Evolutionary conservation across 2,113 vertebrate species (phyloP).

Genomic region (Agapornis roseicollis): DNA sequence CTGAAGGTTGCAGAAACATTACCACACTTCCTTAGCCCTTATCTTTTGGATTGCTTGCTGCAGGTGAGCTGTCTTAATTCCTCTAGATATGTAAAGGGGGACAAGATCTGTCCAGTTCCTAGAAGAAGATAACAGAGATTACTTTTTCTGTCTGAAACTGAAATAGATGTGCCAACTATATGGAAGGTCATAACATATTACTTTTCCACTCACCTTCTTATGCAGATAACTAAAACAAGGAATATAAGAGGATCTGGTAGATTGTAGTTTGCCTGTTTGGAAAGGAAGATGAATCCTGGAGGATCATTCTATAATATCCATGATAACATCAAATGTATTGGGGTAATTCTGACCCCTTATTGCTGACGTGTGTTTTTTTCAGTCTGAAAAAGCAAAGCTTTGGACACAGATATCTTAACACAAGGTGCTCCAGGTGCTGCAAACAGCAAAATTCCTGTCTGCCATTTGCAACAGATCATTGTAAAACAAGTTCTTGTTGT

Average conservation of each 20-base stretch:
- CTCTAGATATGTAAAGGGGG: not conserved
- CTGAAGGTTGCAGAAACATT: slow-evolving; percentile 88
- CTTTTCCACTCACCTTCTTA: not conserved
- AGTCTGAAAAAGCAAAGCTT: not conserved
- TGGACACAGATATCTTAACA: not conserved
- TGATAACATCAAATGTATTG: not conserved
- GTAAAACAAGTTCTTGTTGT: not conserved
- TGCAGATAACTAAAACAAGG: not conserved
- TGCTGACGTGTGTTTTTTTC: not conserved
- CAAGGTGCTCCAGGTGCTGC: not conserved
- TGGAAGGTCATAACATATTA: not conserved
- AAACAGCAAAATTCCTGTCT: not conserved
- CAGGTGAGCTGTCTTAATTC: slow-evolving; percentile 74
- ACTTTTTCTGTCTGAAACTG: not conserved
- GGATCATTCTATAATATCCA: not conserved
- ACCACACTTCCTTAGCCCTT: slow-evolving; percentile 92
- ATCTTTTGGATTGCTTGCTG: slow-evolving; percentile 79
- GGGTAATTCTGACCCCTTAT: not conserved
- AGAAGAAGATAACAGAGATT: not conserved
- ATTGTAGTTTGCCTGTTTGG: not conserved
- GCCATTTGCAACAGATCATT: not conserved
- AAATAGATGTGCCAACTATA: not conserved
- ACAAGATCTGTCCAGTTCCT: not conserved
- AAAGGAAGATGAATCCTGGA: not conserved
- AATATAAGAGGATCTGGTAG: not conserved